Base-by-base conservation (phyloP, 2,113 vertebrate genomes). In the Pleuronectes platessa region DNA sequence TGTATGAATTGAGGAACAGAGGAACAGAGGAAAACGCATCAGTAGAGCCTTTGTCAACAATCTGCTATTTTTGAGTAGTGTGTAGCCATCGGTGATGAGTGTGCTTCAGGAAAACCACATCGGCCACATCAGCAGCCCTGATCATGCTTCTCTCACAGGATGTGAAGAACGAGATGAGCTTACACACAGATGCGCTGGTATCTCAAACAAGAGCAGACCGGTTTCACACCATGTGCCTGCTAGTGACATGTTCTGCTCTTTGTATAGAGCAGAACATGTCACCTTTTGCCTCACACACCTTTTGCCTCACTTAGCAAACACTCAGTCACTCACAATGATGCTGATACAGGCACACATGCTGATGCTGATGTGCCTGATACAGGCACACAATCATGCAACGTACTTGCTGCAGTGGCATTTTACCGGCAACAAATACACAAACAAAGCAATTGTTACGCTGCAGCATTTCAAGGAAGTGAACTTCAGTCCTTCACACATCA, bases 191-290 rank as follows among this genome's bases (percentile, higher is more conserved):
- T 64, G 14, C 59, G 8, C 54, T 23, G 21, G 8, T 21, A 11
- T 55, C 17, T 8, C 9, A 65, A 66, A 74, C 42, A 24, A 51
- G 24, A 37, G 45, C 26, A 47, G 10, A 23, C 42, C 68, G 2
- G 20, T 45, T 67, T 61, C 45, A 54, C 74, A 60, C 37, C 54
- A 61, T 65, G 69, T 79, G 76, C 45, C 79, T 60, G 67, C 67
- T 66, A 64, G 37, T 68, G 51, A 75, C 84, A 74, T 76, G 68
- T 79, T 88, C 66, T 76, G 64, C 42, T 59, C 67, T 79, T 68
- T 63, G 76, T 78, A 63, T 61, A 63, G n/a, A n/a, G n/a, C n/a
- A n/a, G n/a, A n/a, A n/a, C n/a, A n/a, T n/a, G n/a, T n/a, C n/a
- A n/a, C n/a, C n/a, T n/a, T n/a, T n/a, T n/a, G n/a, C n/a, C n/a